Conservation (phyloP, 2,113 vertebrate genomes). For the Acanthisitta chloris region DNA sequence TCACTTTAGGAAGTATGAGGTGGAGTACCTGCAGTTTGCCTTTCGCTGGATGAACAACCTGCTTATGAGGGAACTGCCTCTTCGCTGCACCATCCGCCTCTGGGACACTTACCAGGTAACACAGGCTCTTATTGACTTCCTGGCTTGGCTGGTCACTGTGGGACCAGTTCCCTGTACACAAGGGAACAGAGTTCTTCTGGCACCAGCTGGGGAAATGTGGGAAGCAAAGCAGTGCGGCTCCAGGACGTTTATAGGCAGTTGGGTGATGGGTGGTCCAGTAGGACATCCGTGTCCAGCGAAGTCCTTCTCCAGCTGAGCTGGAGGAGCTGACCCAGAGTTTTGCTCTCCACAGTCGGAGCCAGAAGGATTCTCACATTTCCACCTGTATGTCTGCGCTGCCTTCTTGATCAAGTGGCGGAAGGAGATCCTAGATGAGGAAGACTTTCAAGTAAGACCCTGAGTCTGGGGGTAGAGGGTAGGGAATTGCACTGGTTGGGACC, state of each 20-base stretch:
- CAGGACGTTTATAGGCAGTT: background rate
- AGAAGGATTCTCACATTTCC: constrained; percentile 94
- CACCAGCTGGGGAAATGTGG: background rate
- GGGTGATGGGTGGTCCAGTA: background rate
- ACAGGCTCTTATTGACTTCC: background rate
- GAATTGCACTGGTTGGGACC: background rate
- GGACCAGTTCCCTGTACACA: accelerated
- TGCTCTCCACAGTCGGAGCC: constrained; percentile 82
- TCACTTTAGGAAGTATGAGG: constrained; percentile 90
- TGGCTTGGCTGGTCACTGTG: background rate
- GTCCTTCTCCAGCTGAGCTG: background rate
- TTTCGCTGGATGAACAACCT: constrained; percentile 92
- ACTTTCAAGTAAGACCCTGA: constrained; percentile 85
- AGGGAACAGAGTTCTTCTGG: background rate
- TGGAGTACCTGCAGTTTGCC: constrained; percentile 92
- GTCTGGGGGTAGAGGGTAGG: background rate
- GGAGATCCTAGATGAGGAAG: constrained; percentile 92
- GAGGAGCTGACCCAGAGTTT: background rate
- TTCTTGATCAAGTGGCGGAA: constrained; percentile 95
- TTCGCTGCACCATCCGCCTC: constrained; percentile 90
- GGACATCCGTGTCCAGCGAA: background rate
- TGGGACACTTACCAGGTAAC: constrained; percentile 93
- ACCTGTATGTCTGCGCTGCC: constrained; percentile 92
- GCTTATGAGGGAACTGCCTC: constrained; percentile 89
- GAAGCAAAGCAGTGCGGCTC: background rate